A percentile compares a stretch with the other conserved stretches of the same genome.
These are phyloP conservation scores for Meda fulgida DNA, from an alignment of 2,797 vertebrate genomes.

Conservation along the genomic window DNA sequence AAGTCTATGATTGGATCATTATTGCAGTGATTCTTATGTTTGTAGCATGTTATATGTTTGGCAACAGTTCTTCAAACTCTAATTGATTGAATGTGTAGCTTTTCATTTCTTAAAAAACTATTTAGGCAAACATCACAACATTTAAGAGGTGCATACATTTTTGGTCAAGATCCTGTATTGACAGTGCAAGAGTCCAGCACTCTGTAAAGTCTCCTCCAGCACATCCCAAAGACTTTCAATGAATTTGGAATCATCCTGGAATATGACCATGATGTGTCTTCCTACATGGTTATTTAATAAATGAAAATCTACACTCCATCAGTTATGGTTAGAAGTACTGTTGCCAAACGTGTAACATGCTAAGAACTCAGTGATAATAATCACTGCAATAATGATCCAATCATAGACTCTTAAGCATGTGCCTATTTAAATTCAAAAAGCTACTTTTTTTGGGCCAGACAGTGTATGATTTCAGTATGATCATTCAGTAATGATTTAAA, in stretches of 20 bases:
- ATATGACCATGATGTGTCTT: not conserved
- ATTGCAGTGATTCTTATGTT: not conserved
- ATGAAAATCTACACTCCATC: not conserved
- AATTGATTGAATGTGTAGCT: not conserved
- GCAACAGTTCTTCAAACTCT: not conserved
- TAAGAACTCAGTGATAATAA: not conserved
- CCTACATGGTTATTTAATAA: not conserved
- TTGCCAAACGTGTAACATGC: not conserved
- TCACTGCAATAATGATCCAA: not conserved
- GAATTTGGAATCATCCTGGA: not conserved
- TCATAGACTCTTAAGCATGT: not conserved
- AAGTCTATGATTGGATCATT: not conserved
- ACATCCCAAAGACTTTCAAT: not conserved
- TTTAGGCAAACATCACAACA: not conserved
- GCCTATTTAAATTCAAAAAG: too few species aligned
- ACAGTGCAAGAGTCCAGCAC: not conserved
- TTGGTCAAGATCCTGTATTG: not conserved
- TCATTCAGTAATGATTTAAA: too few species aligned
- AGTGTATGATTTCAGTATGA: not conserved
- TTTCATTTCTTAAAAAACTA: not conserved
- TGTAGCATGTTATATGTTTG: not conserved
- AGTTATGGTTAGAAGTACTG: not conserved
- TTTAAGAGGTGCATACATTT: not conserved
- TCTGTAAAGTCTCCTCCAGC: not conserved
- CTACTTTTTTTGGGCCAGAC: too few species aligned